phyloP scores from a whole-genome alignment of 2,113 vertebrate genomes.

The Paracanthobrama guichenoti region DNA sequence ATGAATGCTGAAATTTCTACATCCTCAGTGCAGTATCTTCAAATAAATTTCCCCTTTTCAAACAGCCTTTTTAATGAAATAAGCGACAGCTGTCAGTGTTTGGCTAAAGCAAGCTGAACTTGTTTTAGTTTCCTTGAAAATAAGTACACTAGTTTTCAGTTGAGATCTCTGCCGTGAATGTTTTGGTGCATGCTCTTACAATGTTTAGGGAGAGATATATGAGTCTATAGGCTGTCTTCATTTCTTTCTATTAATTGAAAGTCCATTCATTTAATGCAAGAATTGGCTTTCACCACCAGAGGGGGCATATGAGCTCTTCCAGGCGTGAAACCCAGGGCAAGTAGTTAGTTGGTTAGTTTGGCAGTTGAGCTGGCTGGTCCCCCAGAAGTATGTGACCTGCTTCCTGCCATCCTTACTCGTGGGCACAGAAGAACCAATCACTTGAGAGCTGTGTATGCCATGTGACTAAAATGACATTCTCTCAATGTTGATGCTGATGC shows the following conservation, averaged over 20 bases:
- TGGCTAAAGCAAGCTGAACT: neutral
- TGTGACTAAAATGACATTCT: neutral
- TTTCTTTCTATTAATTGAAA: neutral
- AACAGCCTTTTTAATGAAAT: constrained; percentile 6
- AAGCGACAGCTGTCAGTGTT: neutral
- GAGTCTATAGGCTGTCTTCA: neutral
- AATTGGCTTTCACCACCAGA: neutral
- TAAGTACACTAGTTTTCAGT: neutral
- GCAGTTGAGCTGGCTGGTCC: neutral
- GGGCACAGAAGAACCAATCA: neutral
- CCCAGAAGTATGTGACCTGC: neutral
- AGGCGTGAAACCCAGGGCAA: neutral
- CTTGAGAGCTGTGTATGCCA: neutral
- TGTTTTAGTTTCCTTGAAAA: neutral
- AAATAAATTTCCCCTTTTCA: constrained; percentile 30
- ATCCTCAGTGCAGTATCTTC: constrained; percentile 31
- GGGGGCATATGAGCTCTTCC: neutral
- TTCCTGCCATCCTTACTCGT: neutral
- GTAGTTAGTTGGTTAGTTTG: neutral
- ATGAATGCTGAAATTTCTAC: constrained; percentile 33
- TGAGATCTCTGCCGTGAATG: neutral
- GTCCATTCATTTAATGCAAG: neutral
- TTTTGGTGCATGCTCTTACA: neutral
- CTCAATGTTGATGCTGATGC: neutral
- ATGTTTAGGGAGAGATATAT: neutral